A percentile compares a stretch with the other conserved stretches of the same genome.
These are phyloP conservation scores for Ptychochromis oligacanthus DNA, from an alignment of 2,113 vertebrate genomes.

Conservation along the genomic window DNA sequence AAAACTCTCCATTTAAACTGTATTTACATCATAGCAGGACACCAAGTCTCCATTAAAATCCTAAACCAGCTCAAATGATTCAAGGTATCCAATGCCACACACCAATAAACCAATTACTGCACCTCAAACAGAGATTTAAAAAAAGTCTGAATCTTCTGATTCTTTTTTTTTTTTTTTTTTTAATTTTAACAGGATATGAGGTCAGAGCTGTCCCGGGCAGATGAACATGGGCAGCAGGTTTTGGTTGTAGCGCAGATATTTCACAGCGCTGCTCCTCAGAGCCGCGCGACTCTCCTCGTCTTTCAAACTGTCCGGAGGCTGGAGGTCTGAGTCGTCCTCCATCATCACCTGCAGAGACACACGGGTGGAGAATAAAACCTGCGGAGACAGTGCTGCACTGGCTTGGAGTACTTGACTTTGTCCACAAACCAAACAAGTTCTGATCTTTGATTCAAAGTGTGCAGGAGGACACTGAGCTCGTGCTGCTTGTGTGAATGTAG, in stretches of 20 bases:
- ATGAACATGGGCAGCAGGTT: conserved; percentile 90
- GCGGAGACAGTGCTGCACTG: background rate
- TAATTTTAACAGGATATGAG: background rate
- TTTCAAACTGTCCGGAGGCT: conserved; percentile 54
- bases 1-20: too few relatives aligned
- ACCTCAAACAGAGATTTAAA: background rate
- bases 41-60: background rate
- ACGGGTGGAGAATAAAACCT: background rate
- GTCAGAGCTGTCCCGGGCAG: conserved; percentile 65
- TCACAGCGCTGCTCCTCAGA: conserved; percentile 78
- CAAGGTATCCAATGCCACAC: background rate
- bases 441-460: background rate
- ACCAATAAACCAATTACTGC: background rate
- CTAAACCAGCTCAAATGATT: background rate
- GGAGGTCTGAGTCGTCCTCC: conserved; percentile 44
- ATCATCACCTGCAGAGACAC: conserved; percentile 52
- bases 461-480: background rate
- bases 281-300: conserved; percentile 33
- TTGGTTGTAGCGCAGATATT: conserved; percentile 84
- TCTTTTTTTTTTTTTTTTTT: background rate
- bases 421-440: background rate
- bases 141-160: background rate
- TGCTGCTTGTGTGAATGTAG: background rate
- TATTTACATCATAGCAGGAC: background rate
- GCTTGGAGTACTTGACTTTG: background rate